Conservation (phyloP, 2,888 invertebrate genomes). For the Amorpha juglandis region DNA sequence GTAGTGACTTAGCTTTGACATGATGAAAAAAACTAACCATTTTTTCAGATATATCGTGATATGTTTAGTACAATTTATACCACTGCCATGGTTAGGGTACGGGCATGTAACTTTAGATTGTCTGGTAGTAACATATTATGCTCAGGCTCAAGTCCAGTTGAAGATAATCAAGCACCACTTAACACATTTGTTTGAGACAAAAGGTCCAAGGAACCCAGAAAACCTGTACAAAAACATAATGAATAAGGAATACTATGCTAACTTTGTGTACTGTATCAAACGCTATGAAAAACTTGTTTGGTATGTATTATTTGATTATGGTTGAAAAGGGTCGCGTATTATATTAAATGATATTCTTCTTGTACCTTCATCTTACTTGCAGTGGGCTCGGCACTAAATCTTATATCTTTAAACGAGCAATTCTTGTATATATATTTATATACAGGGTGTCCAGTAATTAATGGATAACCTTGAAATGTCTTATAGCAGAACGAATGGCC, state of each 20-base stretch:
- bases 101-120: slow-evolving; percentile 51
- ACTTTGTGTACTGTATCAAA: slow-evolving; percentile 48
- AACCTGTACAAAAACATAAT: slow-evolving; percentile 39
- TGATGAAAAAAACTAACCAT: background rate
- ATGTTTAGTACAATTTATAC: slow-evolving; percentile 40
- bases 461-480: too few species aligned
- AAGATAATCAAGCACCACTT: slow-evolving; percentile 55
- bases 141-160: slow-evolving; percentile 53
- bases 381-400: too few species aligned
- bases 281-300: slow-evolving; percentile 52
- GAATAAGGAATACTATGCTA: slow-evolving; percentile 37
- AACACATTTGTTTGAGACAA: slow-evolving; percentile 42
- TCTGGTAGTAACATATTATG: slow-evolving; percentile 48
- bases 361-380: too few species aligned
- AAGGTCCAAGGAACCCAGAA: background rate
- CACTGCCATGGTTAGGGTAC: slow-evolving; percentile 45
- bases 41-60: slow-evolving; percentile 46
- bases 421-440: too few species aligned
- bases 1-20: too few species aligned
- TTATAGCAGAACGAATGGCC: too few species aligned
- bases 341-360: too few species aligned
- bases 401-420: too few species aligned
- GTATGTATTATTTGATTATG: slow-evolving; percentile 33
- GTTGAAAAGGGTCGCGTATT: background rate
- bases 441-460: too few species aligned